A percentile compares a stretch with the other conserved stretches of the same genome.
phyloP scores from a whole-genome alignment of 2,797 vertebrate genomes.

The Gymnoscopelus microlampas region DNA sequence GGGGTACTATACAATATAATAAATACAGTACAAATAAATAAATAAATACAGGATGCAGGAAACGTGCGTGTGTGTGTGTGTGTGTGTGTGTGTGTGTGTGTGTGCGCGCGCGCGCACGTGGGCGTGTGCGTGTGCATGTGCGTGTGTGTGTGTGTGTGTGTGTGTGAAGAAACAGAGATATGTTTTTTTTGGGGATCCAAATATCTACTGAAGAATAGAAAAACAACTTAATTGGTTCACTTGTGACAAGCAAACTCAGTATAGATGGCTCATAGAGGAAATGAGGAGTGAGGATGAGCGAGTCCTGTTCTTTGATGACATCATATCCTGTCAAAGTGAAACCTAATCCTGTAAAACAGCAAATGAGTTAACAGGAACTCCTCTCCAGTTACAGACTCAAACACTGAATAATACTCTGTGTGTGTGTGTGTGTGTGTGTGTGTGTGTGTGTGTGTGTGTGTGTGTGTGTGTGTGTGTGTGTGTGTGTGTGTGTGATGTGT shows the following conservation, averaged over 20 bases:
- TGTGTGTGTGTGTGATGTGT: slow-evolving; percentile 28
- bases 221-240: not conserved
- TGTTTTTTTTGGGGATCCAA: slow-evolving; percentile 8
- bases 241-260: slow-evolving; percentile 25
- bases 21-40: slow-evolving; percentile 20
- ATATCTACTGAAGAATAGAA: not conserved
- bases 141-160: no score
- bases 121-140: no score
- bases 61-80: slow-evolving; percentile 15
- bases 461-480: slow-evolving; percentile 31
- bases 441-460: slow-evolving; percentile 1
- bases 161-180: no score
- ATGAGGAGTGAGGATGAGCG: slow-evolving; percentile 43
- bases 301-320: slow-evolving; percentile 64
- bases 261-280: slow-evolving; percentile 36
- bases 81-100: slow-evolving; percentile 7
- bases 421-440: slow-evolving; percentile 3
- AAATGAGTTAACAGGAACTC: slow-evolving; percentile 56
- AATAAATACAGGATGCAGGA: not conserved
- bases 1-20: slow-evolving; percentile 48
- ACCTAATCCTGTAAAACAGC: slow-evolving; percentile 71
- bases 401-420: slow-evolving; percentile 5
- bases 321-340: slow-evolving; percentile 73
- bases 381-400: slow-evolving; percentile 34
- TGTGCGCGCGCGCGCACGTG: not conserved